These are phyloP conservation scores for Yponomeuta sedellus DNA, from an alignment of 2,888 invertebrate genomes.

Conservation along the genomic window DNA sequence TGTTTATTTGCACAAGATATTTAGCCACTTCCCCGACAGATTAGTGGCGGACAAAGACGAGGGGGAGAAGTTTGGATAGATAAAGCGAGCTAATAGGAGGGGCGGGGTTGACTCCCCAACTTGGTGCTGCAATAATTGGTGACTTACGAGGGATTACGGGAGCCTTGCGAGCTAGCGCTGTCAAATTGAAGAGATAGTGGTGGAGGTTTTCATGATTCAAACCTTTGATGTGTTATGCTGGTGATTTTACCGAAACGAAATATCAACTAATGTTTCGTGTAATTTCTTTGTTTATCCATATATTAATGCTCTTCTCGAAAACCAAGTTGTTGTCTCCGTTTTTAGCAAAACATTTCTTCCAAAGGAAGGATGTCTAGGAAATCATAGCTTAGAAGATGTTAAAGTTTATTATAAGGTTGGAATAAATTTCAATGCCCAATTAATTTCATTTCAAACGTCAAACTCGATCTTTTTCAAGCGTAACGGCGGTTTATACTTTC, in stretches of 20 bases:
- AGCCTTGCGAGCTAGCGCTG: constrained; percentile 22
- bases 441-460: too few relatives aligned
- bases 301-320: too few relatives aligned
- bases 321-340: too few relatives aligned
- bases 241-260: too few relatives aligned
- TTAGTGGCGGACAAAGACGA: constrained; percentile 59
- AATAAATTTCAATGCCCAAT: too few relatives aligned
- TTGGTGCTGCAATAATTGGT: constrained; percentile 50
- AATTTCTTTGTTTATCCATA: too few relatives aligned
- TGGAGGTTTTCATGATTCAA: not conserved
- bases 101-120: constrained; percentile 48
- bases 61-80: constrained; percentile 48
- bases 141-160: constrained; percentile 57
- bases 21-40: constrained; percentile 73
- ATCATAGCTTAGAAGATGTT: constrained; percentile 11
- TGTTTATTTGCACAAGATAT: constrained; percentile 77
- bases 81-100: constrained; percentile 64
- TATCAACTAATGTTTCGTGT: too few relatives aligned
- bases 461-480: too few relatives aligned
- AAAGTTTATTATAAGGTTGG: not conserved
- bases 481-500: too few relatives aligned
- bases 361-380: too few relatives aligned
- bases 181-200: constrained; percentile 6
- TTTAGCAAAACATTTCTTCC: too few relatives aligned
- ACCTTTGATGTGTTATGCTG: not conserved